Evolutionary conservation across 2,888 invertebrate genomes (phyloP), one percentile per base, ranked within the genome.

Genomic region (Orthosia gracilis): DNA sequence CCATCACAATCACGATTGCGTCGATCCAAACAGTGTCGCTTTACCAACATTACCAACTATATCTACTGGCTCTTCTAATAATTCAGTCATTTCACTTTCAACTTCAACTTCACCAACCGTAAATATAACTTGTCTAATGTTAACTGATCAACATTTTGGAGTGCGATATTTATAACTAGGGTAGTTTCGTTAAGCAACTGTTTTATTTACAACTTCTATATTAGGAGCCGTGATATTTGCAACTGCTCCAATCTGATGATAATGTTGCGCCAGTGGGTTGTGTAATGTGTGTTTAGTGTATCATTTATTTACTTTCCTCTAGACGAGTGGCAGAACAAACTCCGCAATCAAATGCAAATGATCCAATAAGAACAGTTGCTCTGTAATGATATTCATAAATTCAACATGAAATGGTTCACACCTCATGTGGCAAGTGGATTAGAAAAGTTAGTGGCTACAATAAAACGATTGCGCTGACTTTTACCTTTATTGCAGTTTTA

Each of bases 401-500:
- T 66, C 73, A 66, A 70, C 64, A 67, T 71, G 65, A 52, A 70
- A 64, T 67, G 78, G 75, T 78, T 78, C 73, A 76, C 85, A 83
- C 78, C 70, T 78, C 82, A 76, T 58, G 85, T 73, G 69, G 73
- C 66, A 85, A 85, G 82, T 85, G 76, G 83, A 85, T 78, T 78
- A 84, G 82, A 78, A 76, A 76, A 77, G 68, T 73, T 47, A 40
- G 58, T 49, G 55, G 64, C 59, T 71, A 49, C 65, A 40, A 57
- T 69, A 57, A 73, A 63, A 74, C 58, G 55, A 67, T 55, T 15
- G 49, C 52, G 74, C 66, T 63, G 61, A 78, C 75, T 82, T 78
- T 82, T 82, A 70, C 64, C 70, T 69, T 66, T 57, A 64, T 62
- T 64, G 80, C 62, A 61, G 69, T 75, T 83, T 63, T 70, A 55